A percentile compares a stretch with the other conserved stretches of the same genome.
Conservation (phyloP, 2,888 invertebrate species). For the Clivina fossor region DNA sequence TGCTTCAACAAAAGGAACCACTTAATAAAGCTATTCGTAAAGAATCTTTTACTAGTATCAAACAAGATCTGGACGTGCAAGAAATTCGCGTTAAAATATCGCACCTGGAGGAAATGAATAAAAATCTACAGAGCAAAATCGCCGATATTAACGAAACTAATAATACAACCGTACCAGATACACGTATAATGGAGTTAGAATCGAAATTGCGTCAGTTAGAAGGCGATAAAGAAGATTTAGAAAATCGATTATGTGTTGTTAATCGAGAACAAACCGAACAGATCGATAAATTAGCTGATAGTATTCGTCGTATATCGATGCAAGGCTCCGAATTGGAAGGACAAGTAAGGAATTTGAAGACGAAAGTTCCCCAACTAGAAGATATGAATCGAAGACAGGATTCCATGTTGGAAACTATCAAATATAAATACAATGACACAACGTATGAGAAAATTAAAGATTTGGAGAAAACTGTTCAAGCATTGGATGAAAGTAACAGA, state of each 20-base stretch:
- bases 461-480: conserved; percentile 2
- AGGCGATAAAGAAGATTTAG: conserved; percentile 12
- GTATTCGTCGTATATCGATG: conserved; percentile 4
- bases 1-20: too few relatives aligned
- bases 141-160: conserved; percentile 3
- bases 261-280: conserved; percentile 23
- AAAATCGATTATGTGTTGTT: conserved; percentile 8
- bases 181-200: conserved; percentile 11
- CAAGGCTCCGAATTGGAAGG: conserved; percentile 14
- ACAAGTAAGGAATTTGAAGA: conserved; percentile 8
- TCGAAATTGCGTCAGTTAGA: conserved; percentile 15
- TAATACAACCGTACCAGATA: conserved; percentile 2
- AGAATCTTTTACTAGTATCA: too few relatives aligned
- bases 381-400: conserved; percentile 11
- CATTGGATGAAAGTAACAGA: conserved; percentile 10
- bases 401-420: conserved; percentile 8
- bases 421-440: conserved; percentile 7
- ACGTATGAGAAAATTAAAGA: conserved; percentile 12
- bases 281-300: conserved; percentile 12
- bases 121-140: too few relatives aligned
- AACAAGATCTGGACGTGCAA: too few relatives aligned
- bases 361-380: conserved; percentile 16
- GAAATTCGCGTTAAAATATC: too few relatives aligned
- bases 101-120: too few relatives aligned
- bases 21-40: too few relatives aligned